Percentiles rank a stretch among this genome's conserved stretches.
Conservation (phyloP, 2,888 invertebrate species). For the Osedax frankpressi region DNA sequence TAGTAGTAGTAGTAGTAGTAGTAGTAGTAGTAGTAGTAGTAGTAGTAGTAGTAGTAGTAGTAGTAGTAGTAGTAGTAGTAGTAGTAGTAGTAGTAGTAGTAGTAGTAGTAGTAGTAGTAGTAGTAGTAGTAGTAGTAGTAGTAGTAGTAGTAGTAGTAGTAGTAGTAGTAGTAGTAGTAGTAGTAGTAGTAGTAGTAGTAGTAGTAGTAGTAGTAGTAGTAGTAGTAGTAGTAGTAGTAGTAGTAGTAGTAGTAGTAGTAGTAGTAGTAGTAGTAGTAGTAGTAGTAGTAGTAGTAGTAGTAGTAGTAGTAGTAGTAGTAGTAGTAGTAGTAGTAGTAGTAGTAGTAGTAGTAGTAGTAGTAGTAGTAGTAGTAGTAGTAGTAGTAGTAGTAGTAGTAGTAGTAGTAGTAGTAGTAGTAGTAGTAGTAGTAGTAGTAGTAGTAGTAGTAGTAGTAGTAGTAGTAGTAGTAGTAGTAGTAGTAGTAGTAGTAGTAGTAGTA, state of each 20-base stretch:
- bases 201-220: neutral
- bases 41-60: too few species aligned
- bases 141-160: neutral
- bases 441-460: neutral
- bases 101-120: neutral
- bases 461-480: neutral
- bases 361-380: neutral
- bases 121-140: neutral
- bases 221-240: neutral
- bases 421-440: neutral
- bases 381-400: neutral
- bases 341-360: constrained; percentile 5
- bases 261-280: neutral
- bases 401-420: neutral
- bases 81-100: neutral
- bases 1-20: too few species aligned
- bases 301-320: constrained; percentile 5
- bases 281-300: neutral
- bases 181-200: neutral
- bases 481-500: too few species aligned
- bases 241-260: neutral
- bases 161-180: neutral
- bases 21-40: too few species aligned
- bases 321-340: constrained; percentile 7
- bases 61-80: neutral